Evolutionary conservation across 1,140 invertebrate genomes (phyloP).

Genomic region (Caenorhabditis brenneri): DNA sequence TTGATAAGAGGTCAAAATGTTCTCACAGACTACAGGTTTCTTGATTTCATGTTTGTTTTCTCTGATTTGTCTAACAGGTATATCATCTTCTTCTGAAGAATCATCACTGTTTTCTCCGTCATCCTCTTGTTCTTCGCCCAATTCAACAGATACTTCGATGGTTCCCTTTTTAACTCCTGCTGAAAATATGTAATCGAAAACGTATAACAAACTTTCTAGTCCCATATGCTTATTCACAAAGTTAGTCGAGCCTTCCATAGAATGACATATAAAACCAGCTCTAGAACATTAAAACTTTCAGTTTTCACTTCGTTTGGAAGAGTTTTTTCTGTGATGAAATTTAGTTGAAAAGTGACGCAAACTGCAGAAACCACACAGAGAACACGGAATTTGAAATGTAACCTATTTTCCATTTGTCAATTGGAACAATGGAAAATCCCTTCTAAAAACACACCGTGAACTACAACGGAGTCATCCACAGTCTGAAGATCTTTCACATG

Average conservation of each 20-base stretch:
- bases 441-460: not conserved
- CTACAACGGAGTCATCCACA: not conserved
- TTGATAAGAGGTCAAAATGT: not conserved
- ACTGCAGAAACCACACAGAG: too few species aligned
- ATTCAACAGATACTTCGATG: not conserved
- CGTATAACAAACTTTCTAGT: too few species aligned
- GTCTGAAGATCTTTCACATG: slow-evolving; percentile 1
- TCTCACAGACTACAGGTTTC: slow-evolving; percentile 24
- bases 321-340: too few species aligned
- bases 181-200: not conserved
- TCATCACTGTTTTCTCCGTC: not conserved
- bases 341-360: too few species aligned
- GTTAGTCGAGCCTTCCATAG: too few species aligned
- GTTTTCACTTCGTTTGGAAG: too few species aligned
- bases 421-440: not conserved
- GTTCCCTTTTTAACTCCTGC: not conserved
- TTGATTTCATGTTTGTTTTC: too few species aligned
- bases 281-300: too few species aligned
- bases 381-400: too few species aligned
- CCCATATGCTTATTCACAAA: too few species aligned
- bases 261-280: too few species aligned
- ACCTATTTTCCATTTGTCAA: not conserved
- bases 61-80: not conserved
- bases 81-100: not conserved
- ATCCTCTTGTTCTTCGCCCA: not conserved